Conservation (phyloP, 2,797 vertebrate species). For the Dendrocincla tyrannina region DNA sequence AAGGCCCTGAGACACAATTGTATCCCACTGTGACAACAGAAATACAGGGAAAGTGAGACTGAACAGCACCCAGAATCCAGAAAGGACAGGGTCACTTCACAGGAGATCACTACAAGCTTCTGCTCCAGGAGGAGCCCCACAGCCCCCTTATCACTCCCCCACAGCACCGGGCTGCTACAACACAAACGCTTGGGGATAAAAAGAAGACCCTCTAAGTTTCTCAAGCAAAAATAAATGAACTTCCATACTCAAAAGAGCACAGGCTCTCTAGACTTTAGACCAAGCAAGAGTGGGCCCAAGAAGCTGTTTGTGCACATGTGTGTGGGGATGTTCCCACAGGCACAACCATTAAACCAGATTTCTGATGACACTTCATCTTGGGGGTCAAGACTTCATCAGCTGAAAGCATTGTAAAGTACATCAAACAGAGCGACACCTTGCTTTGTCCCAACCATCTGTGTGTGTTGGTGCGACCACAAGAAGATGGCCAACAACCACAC, state of each 20-base stretch:
- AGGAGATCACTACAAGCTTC: not conserved
- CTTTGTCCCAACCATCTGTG: not conserved
- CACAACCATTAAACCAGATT: not conserved
- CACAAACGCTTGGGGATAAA: not conserved
- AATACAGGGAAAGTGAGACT: not conserved
- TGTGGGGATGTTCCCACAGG: not conserved
- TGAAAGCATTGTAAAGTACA: not conserved
- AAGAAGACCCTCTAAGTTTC: not conserved
- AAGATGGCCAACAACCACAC: not conserved
- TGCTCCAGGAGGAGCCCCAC: not conserved
- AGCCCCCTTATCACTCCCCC: not conserved
- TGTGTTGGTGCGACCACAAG: not conserved
- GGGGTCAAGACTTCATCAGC: not conserved
- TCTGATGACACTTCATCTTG: not conserved
- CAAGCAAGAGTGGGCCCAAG: not conserved
- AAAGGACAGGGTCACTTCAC: not conserved
- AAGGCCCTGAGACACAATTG: not conserved
- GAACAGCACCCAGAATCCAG: not conserved
- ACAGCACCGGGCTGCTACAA: not conserved
- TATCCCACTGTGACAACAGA: not conserved
- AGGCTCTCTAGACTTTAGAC: not conserved
- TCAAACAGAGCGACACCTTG: fast-evolving
- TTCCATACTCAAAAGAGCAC: not conserved
- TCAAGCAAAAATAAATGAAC: not conserved
- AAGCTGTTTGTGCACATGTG: not conserved